Conservation (phyloP, 2,888 invertebrate genomes). For the Nebria brevicollis region DNA sequence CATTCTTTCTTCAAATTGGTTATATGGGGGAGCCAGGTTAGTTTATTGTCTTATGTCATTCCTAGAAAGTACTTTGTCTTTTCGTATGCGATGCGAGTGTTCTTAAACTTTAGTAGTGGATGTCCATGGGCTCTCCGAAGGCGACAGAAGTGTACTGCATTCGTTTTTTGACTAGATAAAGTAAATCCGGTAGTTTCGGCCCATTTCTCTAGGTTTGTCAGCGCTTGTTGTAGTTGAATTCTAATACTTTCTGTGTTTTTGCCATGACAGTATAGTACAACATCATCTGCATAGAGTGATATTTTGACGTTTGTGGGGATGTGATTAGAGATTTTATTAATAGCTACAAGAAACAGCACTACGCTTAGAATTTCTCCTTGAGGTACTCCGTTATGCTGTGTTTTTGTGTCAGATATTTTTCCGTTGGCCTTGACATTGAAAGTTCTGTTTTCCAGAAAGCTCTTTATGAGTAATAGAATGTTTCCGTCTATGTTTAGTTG, state of each 20-base stretch:
- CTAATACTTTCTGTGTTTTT: neutral
- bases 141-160: conserved; percentile 12
- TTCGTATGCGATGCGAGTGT: neutral
- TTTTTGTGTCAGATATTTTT: conserved; percentile 5
- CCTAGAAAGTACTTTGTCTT: neutral
- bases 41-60: neutral
- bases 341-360: neutral
- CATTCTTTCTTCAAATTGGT: too few species aligned
- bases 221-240: neutral
- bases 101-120: neutral
- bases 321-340: neutral
- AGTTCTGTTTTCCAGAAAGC: neutral
- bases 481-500: neutral
- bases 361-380: conserved; percentile 2
- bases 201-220: conserved; percentile 10
- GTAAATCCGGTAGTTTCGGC: neutral
- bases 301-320: conserved; percentile 4
- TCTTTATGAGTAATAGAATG: neutral
- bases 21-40: neutral
- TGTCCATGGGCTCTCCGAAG: neutral
- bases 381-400: conserved; percentile 6
- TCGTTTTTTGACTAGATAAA: neutral
- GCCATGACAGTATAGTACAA: neutral
- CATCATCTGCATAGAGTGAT: neutral
- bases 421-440: conserved; percentile 3